Conservation (phyloP, 2,888 invertebrate species). For the Drosophila affinis region DNA sequence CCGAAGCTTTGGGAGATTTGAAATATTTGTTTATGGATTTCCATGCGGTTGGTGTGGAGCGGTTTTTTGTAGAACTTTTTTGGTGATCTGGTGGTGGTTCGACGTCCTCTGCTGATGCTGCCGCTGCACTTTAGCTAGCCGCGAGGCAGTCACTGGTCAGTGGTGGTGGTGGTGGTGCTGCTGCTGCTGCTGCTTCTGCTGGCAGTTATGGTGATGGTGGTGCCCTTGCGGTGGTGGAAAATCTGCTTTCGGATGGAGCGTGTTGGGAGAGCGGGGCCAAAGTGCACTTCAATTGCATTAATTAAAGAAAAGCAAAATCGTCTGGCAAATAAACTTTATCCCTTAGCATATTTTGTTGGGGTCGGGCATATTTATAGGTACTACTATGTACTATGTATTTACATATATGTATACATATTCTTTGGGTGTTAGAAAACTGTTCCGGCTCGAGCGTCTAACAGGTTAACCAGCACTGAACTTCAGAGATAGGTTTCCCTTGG, state of each 20-base stretch:
- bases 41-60: slow-evolving; percentile 54
- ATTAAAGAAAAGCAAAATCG: slow-evolving; percentile 60
- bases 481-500: background rate
- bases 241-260: slow-evolving; percentile 8
- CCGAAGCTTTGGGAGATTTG: slow-evolving; percentile 38
- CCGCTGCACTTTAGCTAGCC: slow-evolving; percentile 22
- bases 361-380: background rate
- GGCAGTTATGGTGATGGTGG: slow-evolving; percentile 6
- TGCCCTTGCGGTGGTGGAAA: slow-evolving; percentile 41
- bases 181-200: background rate
- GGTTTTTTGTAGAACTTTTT: slow-evolving; percentile 19
- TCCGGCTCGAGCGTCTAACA: background rate
- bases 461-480: background rate
- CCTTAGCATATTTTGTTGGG: slow-evolving; percentile 12
- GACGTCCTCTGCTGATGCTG: slow-evolving; percentile 9
- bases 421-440: too few relatives aligned
- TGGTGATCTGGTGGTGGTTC: slow-evolving; percentile 42
- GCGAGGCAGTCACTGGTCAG: slow-evolving; percentile 7
- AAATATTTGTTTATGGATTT: slow-evolving; percentile 58
- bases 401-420: too few relatives aligned
- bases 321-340: slow-evolving; percentile 31
- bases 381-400: background rate
- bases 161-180: slow-evolving; percentile 18
- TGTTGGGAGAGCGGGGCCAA: slow-evolving; percentile 32
- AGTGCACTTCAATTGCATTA: slow-evolving; percentile 79